phyloP scores from a whole-genome alignment of 2,888 invertebrate species.

The Steinernema carpocapsae region DNA sequence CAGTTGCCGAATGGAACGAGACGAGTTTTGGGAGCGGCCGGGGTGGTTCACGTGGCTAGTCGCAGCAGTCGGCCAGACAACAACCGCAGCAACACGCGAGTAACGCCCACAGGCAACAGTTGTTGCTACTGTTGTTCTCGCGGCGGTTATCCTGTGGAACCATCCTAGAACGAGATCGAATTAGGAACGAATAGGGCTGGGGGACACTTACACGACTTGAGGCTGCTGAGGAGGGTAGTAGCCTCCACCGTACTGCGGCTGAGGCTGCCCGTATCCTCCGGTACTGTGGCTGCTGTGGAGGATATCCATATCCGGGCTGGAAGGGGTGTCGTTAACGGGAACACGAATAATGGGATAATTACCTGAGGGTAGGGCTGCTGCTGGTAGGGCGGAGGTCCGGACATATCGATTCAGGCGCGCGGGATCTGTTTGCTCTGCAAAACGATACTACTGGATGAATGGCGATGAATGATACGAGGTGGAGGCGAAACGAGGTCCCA shows the following conservation, averaged over 20 bases:
- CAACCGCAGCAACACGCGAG: conserved; percentile 53
- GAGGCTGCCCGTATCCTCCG: conserved; percentile 38
- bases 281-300: conserved; percentile 43
- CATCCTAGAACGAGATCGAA: conserved; percentile 39
- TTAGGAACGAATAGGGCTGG: background rate
- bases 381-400: conserved; percentile 46
- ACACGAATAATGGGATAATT: conserved; percentile 7
- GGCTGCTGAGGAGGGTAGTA: conserved; percentile 45
- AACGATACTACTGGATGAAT: background rate
- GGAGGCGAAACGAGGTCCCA: background rate
- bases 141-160: conserved; percentile 43
- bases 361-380: conserved; percentile 42
- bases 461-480: background rate
- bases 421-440: conserved; percentile 5
- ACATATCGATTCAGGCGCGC: conserved; percentile 36
- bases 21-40: too few relatives aligned
- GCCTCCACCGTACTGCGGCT: conserved; percentile 39
- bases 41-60: conserved; percentile 30
- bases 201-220: conserved; percentile 49
- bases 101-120: conserved; percentile 49
- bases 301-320: conserved; percentile 47
- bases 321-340: background rate
- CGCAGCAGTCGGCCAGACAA: conserved; percentile 50
- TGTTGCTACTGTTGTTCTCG: conserved; percentile 40
- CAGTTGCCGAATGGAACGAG: too few relatives aligned